These are phyloP conservation scores for Drosophila subsilvestris DNA, from an alignment of 2,888 invertebrate species.

Conservation along the genomic window DNA sequence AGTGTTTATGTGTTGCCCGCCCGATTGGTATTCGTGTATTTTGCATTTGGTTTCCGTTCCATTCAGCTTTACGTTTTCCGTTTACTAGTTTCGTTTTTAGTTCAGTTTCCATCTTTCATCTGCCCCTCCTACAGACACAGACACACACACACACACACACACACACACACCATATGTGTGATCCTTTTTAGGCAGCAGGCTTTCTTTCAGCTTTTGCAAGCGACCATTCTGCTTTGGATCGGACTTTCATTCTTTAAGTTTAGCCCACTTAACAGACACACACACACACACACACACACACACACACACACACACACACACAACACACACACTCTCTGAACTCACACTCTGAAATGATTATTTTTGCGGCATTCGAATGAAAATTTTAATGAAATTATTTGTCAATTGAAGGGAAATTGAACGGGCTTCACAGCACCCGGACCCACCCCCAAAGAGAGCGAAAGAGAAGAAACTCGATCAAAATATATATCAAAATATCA, in stretches of 20 bases:
- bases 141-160: conserved; percentile 20
- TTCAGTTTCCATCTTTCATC: conserved; percentile 33
- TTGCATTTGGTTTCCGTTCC: conserved; percentile 29
- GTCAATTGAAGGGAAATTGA: conserved; percentile 47
- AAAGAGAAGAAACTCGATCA: conserved; percentile 65
- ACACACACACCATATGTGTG: conserved; percentile 12
- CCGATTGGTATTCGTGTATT: conserved; percentile 60
- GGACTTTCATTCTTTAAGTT: conserved; percentile 18
- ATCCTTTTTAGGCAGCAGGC: background rate
- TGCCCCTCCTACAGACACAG: conserved; percentile 20
- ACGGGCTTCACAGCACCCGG: conserved; percentile 47
- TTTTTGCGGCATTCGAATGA: conserved; percentile 64
- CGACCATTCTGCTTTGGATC: conserved; percentile 18
- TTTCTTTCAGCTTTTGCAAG: conserved; percentile 17
- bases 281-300: conserved; percentile 2
- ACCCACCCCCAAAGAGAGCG: conserved; percentile 70
- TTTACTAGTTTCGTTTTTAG: conserved; percentile 1
- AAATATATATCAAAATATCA: conserved; percentile 74
- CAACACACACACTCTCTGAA: conserved; percentile 9
- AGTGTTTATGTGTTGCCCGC: conserved; percentile 66
- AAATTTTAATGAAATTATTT: conserved; percentile 49
- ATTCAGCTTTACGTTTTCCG: conserved; percentile 32
- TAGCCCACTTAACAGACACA: conserved; percentile 2
- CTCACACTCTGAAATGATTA: conserved; percentile 45
- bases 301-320: conserved; percentile 17